phyloP scores from a whole-genome alignment of 2,113 vertebrate species.

The Pseudopipra pipra region DNA sequence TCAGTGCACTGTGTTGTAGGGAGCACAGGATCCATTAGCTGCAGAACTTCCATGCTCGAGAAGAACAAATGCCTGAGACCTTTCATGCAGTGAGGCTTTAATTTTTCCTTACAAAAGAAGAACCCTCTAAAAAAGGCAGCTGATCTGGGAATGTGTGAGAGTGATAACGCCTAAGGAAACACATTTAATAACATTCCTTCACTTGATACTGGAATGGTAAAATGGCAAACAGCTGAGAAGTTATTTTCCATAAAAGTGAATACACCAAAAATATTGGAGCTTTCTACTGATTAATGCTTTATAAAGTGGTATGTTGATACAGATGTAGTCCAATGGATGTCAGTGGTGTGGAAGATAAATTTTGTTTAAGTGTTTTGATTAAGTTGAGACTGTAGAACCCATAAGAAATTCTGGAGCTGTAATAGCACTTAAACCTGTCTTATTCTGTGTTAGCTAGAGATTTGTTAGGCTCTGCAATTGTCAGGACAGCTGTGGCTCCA shows the following conservation, averaged over 20 bases:
- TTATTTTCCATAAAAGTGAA: neutral
- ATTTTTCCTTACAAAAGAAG: neutral
- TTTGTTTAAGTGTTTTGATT: neutral
- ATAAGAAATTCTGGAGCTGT: neutral
- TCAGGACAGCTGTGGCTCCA: neutral
- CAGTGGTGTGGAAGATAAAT: neutral
- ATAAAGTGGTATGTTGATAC: neutral
- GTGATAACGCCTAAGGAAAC: neutral
- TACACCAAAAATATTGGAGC: neutral
- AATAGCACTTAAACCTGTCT: neutral
- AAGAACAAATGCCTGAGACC: neutral
- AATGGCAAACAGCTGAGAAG: neutral
- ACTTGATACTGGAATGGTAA: neutral
- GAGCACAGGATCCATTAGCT: neutral
- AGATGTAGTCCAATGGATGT: neutral
- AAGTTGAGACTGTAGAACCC: neutral
- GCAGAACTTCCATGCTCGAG: neutral
- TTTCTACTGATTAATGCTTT: neutral
- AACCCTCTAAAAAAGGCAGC: neutral
- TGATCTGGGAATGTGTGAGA: neutral
- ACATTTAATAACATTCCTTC: neutral
- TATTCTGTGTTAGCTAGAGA: neutral
- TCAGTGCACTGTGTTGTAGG: rapidly evolving
- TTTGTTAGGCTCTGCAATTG: neutral
- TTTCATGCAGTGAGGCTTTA: neutral